Conservation (phyloP, 2,797 vertebrate species). For the Neoniphon sammara region DNA sequence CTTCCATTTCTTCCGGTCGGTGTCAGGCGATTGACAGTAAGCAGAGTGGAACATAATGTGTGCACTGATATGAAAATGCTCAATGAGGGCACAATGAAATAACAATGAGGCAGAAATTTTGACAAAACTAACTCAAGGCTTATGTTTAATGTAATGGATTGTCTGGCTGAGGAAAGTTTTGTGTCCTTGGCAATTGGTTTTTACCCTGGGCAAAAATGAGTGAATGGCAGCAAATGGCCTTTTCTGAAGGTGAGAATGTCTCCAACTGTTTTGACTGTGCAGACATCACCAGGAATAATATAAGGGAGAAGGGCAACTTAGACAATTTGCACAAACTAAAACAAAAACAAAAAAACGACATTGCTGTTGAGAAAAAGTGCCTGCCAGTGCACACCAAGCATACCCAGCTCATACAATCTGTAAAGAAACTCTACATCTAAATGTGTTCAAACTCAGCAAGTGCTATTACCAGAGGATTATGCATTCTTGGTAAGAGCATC, state of each 20-base stretch:
- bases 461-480: constrained; percentile 5
- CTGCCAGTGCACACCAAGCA: no score
- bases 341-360: no score
- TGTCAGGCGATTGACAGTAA: constrained; percentile 42
- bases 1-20: constrained; percentile 20
- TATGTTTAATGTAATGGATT: constrained; percentile 11
- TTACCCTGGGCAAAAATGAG: constrained; percentile 18
- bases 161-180: neutral
- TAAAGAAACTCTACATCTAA: neutral
- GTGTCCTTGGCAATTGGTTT: constrained; percentile 30
- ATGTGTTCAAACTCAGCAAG: neutral
- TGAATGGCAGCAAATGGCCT: constrained; percentile 12
- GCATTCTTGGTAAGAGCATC: neutral
- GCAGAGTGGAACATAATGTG: constrained; percentile 35
- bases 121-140: constrained; percentile 1
- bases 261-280: constrained; percentile 4
- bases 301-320: no score
- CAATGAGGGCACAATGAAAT: neutral
- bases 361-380: no score
- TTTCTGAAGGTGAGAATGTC: constrained; percentile 20
- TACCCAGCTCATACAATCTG: no score
- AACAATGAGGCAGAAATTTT: constrained; percentile 21
- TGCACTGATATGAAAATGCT: constrained; percentile 15
- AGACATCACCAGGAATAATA: constrained; percentile 11
- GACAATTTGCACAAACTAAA: neutral